Evolutionary conservation across 2,797 vertebrate species (phyloP).

Genomic region (Graptemys geographica): DNA sequence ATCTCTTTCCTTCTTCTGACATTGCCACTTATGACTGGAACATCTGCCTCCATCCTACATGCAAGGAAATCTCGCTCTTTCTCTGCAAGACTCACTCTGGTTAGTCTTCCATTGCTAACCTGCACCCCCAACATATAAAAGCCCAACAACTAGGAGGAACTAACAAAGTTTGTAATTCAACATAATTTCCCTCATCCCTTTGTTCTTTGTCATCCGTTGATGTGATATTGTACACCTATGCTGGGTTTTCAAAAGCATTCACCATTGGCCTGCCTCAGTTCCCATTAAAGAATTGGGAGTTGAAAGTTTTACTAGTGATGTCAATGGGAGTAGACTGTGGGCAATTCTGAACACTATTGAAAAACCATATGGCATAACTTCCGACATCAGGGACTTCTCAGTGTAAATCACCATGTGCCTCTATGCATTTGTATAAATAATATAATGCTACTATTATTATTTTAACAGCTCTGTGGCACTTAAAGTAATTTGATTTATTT

Average conservation of each 20-base stretch:
- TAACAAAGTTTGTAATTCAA: background rate
- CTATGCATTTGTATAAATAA: background rate
- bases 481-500: background rate
- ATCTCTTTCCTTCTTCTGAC: background rate
- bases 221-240: background rate
- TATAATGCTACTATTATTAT: background rate
- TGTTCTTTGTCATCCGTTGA: background rate
- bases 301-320: background rate
- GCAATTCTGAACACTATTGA: rapidly evolving
- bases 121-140: background rate
- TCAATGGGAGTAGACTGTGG: background rate
- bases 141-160: background rate
- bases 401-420: background rate
- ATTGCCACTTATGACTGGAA: background rate
- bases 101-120: background rate
- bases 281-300: background rate
- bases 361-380: background rate
- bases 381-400: too few relatives aligned
- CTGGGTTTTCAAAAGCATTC: background rate
- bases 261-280: background rate
- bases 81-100: background rate
- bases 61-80: background rate
- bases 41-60: background rate
- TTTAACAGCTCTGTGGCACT: background rate
- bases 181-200: background rate